phyloP scores from a whole-genome alignment of 2,797 vertebrate species.

The Tadarida brasiliensis region DNA sequence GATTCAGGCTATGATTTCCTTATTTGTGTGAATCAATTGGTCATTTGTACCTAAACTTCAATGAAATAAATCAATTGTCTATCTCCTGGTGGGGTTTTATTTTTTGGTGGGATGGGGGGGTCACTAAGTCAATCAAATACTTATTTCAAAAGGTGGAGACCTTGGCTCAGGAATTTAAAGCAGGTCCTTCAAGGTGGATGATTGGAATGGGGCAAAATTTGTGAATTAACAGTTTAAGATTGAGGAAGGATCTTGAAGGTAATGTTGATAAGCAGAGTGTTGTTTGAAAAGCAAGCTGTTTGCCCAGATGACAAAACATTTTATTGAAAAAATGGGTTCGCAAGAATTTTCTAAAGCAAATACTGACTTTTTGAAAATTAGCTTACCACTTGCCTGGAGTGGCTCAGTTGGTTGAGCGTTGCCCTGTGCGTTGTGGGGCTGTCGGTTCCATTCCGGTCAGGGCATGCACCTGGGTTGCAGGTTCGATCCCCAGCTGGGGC shows the following conservation, averaged over 20 bases:
- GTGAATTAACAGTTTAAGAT: background rate
- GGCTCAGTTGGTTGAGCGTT: no score
- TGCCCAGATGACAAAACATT: background rate
- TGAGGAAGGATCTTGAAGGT: background rate
- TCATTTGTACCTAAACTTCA: background rate
- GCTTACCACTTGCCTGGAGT: no score
- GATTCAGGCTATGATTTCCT: background rate
- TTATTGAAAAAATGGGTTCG: background rate
- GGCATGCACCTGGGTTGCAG: no score
- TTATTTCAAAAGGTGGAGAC: background rate
- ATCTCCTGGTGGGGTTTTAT: background rate
- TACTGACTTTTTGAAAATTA: background rate
- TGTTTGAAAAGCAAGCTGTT: conserved; percentile 2
- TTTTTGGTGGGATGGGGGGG: accelerated
- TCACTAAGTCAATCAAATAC: background rate
- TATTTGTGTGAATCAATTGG: background rate
- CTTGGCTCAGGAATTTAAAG: background rate
- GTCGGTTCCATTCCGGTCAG: no score
- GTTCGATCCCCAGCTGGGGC: no score
- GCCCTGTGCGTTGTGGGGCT: no score
- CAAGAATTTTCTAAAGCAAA: conserved; percentile 4
- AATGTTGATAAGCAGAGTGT: background rate
- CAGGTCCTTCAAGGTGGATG: background rate
- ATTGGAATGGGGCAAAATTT: background rate
- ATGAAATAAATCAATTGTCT: background rate